Conservation (phyloP, 2,113 vertebrate species). For the Petromus typicus region DNA sequence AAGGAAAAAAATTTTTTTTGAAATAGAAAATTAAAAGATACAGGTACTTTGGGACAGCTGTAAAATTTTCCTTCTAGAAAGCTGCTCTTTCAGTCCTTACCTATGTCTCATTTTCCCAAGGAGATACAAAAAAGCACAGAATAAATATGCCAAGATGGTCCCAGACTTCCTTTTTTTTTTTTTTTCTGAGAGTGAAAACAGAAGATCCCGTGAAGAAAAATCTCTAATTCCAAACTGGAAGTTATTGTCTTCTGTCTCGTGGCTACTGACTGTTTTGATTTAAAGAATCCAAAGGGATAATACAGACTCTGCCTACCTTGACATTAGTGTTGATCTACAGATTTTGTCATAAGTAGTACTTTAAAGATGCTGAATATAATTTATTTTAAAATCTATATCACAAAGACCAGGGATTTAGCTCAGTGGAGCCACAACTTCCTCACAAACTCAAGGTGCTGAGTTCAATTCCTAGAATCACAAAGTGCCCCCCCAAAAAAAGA, state of each 20-base stretch:
- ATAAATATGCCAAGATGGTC: slow-evolving; percentile 19
- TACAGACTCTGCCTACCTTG: neutral
- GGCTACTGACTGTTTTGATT: neutral
- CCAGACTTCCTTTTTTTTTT: neutral
- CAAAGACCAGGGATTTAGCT: no score
- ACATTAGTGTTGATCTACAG: neutral
- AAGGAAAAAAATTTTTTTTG: neutral
- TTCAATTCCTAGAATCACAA: no score
- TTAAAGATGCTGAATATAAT: neutral
- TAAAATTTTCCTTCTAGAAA: slow-evolving; percentile 18
- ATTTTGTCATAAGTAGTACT: neutral
- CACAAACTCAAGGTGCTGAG: no score
- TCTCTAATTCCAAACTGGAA: slow-evolving; percentile 43
- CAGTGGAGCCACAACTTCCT: no score
- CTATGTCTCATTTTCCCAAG: neutral
- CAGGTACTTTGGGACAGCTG: neutral
- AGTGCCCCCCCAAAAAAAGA: no score
- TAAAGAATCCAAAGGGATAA: slow-evolving; percentile 38
- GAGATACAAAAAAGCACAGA: neutral
- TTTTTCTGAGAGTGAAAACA: neutral
- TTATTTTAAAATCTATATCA: no score
- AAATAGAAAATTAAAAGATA: slow-evolving; percentile 11
- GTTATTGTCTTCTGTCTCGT: neutral
- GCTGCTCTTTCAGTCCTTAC: neutral
- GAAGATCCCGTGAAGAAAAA: neutral